These are phyloP conservation scores for Chrysina gloriosa DNA, from an alignment of 2,888 invertebrate genomes.

Conservation along the genomic window DNA sequence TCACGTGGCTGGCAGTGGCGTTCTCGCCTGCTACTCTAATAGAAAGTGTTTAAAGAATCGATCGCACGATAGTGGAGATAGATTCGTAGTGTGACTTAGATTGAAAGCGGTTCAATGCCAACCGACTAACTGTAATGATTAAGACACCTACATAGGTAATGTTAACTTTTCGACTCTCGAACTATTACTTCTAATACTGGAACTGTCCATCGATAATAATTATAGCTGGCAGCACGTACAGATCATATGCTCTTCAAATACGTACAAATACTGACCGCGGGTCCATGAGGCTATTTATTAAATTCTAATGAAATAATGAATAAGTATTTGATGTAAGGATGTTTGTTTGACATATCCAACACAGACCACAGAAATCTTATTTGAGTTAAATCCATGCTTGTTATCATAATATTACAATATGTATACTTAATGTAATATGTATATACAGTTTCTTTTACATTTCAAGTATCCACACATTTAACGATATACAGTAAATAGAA, in stretches of 20 bases:
- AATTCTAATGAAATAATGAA: slow-evolving; percentile 25
- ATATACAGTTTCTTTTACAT: slow-evolving; percentile 52
- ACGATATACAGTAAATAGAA: slow-evolving; percentile 55
- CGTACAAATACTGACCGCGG: not conserved
- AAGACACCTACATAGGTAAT: too few species aligned
- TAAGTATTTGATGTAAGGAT: slow-evolving; percentile 41
- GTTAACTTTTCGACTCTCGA: too few species aligned
- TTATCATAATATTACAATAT: slow-evolving; percentile 40
- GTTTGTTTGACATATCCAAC: slow-evolving; percentile 42
- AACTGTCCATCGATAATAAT: not conserved
- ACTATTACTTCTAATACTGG: too few species aligned
- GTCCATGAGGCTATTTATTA: slow-evolving; percentile 49
- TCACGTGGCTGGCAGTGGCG: too few species aligned
- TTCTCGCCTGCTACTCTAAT: too few species aligned
- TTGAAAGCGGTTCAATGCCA: too few species aligned
- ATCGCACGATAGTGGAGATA: too few species aligned
- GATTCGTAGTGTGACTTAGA: too few species aligned
- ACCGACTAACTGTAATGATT: too few species aligned
- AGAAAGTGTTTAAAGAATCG: too few species aligned
- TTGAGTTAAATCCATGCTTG: slow-evolving; percentile 28
- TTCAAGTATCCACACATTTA: slow-evolving; percentile 56
- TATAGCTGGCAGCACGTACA: not conserved
- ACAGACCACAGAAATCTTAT: slow-evolving; percentile 47
- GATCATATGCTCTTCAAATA: not conserved
- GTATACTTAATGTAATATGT: slow-evolving; percentile 46